phyloP scores from a whole-genome alignment of 2,113 vertebrate genomes.

The Syngnathus floridae region DNA sequence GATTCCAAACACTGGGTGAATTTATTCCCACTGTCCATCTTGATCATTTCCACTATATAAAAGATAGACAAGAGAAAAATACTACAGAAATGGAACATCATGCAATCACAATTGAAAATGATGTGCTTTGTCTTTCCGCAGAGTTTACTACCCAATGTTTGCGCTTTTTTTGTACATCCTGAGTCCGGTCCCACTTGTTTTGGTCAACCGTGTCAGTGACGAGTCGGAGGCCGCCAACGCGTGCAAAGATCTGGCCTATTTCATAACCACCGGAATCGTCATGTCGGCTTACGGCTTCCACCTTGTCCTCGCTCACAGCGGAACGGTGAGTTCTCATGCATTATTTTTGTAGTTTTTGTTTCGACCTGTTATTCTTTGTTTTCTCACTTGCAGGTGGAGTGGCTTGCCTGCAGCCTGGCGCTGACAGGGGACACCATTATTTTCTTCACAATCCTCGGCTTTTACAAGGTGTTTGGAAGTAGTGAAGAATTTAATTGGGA shows the following conservation, averaged over 20 bases:
- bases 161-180: slow-evolving; percentile 87
- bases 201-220: slow-evolving; percentile 79
- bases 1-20: too few species aligned
- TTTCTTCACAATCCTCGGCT: slow-evolving; percentile 91
- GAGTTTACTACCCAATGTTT: slow-evolving; percentile 91
- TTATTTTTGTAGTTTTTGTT: too few species aligned
- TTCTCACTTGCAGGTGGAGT: slow-evolving; percentile 76
- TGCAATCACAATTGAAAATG: not conserved
- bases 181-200: slow-evolving; percentile 87
- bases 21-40: too few species aligned
- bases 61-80: not conserved
- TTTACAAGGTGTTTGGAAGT: slow-evolving; percentile 89
- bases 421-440: slow-evolving; percentile 90
- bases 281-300: slow-evolving; percentile 90
- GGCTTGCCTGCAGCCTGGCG: slow-evolving; percentile 93
- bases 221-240: slow-evolving; percentile 81
- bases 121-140: slow-evolving; percentile 31
- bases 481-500: slow-evolving; percentile 97
- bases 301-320: slow-evolving; percentile 78
- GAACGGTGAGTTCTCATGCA: slow-evolving; percentile 70
- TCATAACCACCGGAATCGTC: slow-evolving; percentile 92
- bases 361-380: not conserved
- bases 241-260: slow-evolving; percentile 87
- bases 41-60: not conserved
- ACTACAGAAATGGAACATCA: not conserved